Conservation (phyloP, 2,888 invertebrate genomes). For the Anodontia alba region DNA sequence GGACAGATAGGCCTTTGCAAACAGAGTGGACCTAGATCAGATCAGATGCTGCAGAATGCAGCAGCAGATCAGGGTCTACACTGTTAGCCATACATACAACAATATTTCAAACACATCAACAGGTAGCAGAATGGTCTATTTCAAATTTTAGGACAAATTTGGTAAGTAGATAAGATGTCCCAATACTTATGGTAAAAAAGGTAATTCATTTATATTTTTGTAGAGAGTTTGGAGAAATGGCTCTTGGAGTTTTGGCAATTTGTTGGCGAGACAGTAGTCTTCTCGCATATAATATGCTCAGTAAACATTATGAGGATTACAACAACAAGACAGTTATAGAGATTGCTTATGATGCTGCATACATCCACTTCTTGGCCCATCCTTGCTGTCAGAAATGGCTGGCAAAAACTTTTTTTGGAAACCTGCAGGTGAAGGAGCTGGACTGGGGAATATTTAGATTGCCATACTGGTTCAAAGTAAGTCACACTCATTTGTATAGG, state of each 20-base stretch:
- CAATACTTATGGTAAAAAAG: too few relatives aligned
- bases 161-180: too few relatives aligned
- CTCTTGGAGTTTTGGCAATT: conserved; percentile 81
- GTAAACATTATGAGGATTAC: conserved; percentile 83
- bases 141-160: too few relatives aligned
- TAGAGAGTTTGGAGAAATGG: conserved; percentile 83
- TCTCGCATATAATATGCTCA: conserved; percentile 82
- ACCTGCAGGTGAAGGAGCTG: conserved; percentile 82
- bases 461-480: conserved; percentile 83
- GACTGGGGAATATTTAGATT: conserved; percentile 80
- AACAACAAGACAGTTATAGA: conserved; percentile 84
- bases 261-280: conserved; percentile 80
- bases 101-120: too few relatives aligned
- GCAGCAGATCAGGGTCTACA: too few relatives aligned
- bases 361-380: conserved; percentile 85
- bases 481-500: not conserved
- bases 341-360: conserved; percentile 84
- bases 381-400: conserved; percentile 86
- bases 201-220: too few relatives aligned
- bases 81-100: too few relatives aligned
- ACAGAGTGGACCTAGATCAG: too few relatives aligned
- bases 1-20: too few relatives aligned
- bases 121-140: too few relatives aligned
- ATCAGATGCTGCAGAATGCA: too few relatives aligned
- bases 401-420: conserved; percentile 84